Evolutionary conservation across 2,797 vertebrate species (phyloP).

Genomic region (Gambusia yucatana): DNA sequence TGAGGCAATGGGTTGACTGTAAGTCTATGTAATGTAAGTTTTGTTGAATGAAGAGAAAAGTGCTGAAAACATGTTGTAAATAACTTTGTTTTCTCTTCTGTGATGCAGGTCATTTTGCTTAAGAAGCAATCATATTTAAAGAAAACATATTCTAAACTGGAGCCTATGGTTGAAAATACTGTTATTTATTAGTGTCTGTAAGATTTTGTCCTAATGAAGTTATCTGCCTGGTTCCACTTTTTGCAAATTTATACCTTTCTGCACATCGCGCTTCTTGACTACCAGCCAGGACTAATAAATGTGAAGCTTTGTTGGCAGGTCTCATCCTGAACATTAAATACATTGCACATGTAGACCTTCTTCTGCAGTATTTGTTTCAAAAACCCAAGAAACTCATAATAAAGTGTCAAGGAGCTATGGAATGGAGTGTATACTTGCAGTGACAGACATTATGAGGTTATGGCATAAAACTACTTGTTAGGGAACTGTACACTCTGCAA

Average conservation of each 20-base stretch:
- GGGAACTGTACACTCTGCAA: not conserved
- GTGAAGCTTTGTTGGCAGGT: conserved; percentile 38
- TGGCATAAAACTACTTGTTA: not conserved
- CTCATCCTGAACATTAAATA: conserved; percentile 29
- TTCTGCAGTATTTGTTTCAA: not conserved
- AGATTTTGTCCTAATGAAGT: conserved; percentile 13
- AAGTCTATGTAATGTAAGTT: conserved; percentile 29
- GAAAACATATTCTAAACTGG: conserved; percentile 27
- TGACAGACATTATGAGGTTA: not conserved
- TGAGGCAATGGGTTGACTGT: conserved; percentile 40
- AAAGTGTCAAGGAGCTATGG: not conserved
- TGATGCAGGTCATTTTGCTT: conserved; percentile 27
- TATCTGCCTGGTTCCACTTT: conserved; percentile 8
- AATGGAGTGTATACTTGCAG: not conserved
- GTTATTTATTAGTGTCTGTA: conserved; percentile 53
- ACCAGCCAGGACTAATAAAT: conserved; percentile 42
- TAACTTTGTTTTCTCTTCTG: conserved; percentile 22
- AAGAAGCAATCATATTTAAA: not conserved
- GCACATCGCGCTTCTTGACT: not conserved
- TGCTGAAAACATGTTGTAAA: conserved; percentile 27
- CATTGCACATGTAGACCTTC: conserved; percentile 3
- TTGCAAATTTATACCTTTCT: conserved; percentile 19
- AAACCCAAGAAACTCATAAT: not conserved
- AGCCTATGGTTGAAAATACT: conserved; percentile 39
- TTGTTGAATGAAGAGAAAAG: conserved; percentile 16